Percentiles rank a stretch among this genome's conserved stretches.
These are phyloP conservation scores for Adelges cooleyi DNA, from an alignment of 1,140 invertebrate species.

Conservation along the genomic window DNA sequence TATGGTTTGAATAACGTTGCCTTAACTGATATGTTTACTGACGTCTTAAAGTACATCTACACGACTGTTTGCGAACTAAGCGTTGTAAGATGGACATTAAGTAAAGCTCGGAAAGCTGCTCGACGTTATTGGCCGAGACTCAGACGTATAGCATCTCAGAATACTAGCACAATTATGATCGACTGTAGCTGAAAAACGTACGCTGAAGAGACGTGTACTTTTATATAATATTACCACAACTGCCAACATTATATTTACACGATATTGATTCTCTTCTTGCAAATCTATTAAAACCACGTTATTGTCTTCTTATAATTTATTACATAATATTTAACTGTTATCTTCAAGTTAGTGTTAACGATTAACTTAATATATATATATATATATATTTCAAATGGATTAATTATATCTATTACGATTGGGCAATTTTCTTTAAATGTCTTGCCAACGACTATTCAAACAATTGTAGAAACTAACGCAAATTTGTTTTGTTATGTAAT, in stretches of 20 bases:
- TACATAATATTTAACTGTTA: not conserved
- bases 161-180: slow-evolving; percentile 25
- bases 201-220: too few relatives aligned
- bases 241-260: not conserved
- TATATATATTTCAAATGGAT: too few relatives aligned
- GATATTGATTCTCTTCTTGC: not conserved
- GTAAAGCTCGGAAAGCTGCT: slow-evolving; percentile 3
- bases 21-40: slow-evolving; percentile 9
- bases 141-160: slow-evolving; percentile 18
- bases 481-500: too few relatives aligned
- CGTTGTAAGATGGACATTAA: slow-evolving; percentile 14
- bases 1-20: not conserved
- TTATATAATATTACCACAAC: not conserved
- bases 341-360: too few relatives aligned
- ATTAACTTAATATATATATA: too few relatives aligned
- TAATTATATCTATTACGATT: too few relatives aligned
- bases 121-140: slow-evolving; percentile 18
- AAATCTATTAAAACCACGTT: not conserved
- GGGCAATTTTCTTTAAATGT: too few relatives aligned
- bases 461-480: too few relatives aligned
- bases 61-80: slow-evolving; percentile 7
- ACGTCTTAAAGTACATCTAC: slow-evolving; percentile 12
- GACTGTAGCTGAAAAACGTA: slow-evolving; percentile 10
- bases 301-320: slow-evolving; percentile 7
- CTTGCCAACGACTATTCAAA: too few relatives aligned